Conservation (phyloP, 2,888 invertebrate species). For the Ctena decussata region DNA sequence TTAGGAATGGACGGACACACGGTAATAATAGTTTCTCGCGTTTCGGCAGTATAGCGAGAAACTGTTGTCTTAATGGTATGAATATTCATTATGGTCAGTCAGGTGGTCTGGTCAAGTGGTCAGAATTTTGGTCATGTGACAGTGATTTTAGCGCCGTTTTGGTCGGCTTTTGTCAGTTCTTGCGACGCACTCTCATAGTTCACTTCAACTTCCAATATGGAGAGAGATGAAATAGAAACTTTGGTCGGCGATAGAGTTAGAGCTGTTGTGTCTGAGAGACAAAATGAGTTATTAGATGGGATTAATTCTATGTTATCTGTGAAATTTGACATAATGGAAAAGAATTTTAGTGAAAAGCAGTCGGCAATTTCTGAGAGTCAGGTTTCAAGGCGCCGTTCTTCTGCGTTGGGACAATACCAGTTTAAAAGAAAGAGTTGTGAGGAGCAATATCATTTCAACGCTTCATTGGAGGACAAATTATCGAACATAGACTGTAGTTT, state of each 20-base stretch:
- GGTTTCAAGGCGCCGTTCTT: background rate
- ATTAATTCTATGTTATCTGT: background rate
- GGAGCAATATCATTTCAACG: conserved; percentile 6
- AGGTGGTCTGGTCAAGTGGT: background rate
- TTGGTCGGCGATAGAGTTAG: background rate
- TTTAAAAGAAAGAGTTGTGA: conserved; percentile 11
- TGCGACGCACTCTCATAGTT: background rate
- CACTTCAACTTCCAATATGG: background rate
- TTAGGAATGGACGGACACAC: no score
- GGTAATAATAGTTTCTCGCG: conserved; percentile 3
- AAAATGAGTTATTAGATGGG: background rate
- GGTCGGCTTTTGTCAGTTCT: background rate
- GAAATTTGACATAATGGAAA: background rate
- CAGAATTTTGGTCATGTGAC: background rate
- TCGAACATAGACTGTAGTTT: background rate
- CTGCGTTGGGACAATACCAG: background rate
- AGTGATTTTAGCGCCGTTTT: background rate
- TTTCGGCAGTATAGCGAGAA: conserved; percentile 7
- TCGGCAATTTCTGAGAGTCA: background rate
- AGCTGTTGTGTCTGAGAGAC: background rate
- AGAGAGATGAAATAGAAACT: background rate
- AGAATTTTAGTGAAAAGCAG: background rate
- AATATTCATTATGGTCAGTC: background rate
- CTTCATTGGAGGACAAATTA: background rate
- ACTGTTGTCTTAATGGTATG: background rate